phyloP scores from a whole-genome alignment of 2,888 invertebrate species.

The Cerastis rubricosa region DNA sequence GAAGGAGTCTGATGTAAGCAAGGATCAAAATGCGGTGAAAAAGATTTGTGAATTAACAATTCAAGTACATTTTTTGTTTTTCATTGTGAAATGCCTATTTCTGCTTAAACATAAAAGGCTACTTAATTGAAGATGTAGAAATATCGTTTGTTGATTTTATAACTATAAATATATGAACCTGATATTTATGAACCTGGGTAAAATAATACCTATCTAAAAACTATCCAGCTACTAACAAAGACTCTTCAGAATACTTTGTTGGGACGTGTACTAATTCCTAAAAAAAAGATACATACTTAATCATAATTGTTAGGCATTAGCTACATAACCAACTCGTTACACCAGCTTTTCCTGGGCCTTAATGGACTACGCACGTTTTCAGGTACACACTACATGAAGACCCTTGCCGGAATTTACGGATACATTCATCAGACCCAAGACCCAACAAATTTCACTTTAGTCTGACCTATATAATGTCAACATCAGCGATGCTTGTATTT shows the following conservation, averaged over 20 bases:
- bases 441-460: neutral
- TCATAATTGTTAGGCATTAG: neutral
- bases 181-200: neutral
- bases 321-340: neutral
- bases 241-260: neutral
- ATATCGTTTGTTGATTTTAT: neutral
- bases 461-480: neutral
- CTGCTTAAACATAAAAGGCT: neutral
- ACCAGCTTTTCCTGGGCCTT: neutral
- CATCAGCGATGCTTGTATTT: neutral
- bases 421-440: neutral
- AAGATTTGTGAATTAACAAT: constrained; percentile 20
- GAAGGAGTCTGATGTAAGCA: constrained; percentile 26
- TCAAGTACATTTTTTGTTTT: neutral
- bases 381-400: neutral
- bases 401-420: neutral
- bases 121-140: neutral
- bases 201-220: neutral
- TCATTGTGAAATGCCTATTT: neutral
- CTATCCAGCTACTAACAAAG: neutral
- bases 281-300: neutral
- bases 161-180: neutral
- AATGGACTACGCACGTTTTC: neutral
- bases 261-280: neutral
- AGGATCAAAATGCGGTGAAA: constrained; percentile 12